Evolutionary conservation across 2,797 vertebrate species (phyloP).

Genomic region (Phalloptychus januarius): DNA sequence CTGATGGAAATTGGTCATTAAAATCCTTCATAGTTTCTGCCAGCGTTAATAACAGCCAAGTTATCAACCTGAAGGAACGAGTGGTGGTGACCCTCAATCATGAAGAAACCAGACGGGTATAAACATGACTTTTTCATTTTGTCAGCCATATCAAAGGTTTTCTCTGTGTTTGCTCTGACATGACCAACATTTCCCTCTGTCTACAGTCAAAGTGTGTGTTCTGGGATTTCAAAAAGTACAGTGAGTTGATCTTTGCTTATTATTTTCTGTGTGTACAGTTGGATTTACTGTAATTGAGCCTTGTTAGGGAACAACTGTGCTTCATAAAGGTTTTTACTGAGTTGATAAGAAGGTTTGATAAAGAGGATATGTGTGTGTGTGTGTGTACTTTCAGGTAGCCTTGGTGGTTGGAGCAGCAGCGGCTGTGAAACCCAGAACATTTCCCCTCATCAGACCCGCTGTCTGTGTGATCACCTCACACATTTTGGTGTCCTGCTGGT

Average conservation of each 20-base stretch:
- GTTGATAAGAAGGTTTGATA: constrained; percentile 24
- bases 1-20: constrained; percentile 58
- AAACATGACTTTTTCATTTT: background rate
- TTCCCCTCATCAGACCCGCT: constrained; percentile 83
- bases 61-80: constrained; percentile 80
- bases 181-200: background rate
- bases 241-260: constrained; percentile 69
- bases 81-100: constrained; percentile 85
- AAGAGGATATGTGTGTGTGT: constrained; percentile 3
- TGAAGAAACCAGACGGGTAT: constrained; percentile 65
- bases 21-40: constrained; percentile 88
- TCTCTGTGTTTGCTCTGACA: background rate
- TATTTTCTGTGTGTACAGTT: constrained; percentile 7
- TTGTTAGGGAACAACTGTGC: background rate
- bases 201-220: constrained; percentile 83
- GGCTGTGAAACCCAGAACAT: constrained; percentile 83
- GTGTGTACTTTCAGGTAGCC: constrained; percentile 77
- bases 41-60: constrained; percentile 78
- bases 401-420: constrained; percentile 86
- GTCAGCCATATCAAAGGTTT: background rate
- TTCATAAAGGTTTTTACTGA: background rate
- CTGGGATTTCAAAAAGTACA: constrained; percentile 87
- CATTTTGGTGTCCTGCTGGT: constrained; percentile 94
- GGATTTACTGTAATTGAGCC: background rate
- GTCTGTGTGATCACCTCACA: constrained; percentile 91